Evolutionary conservation across 2,797 vertebrate genomes (phyloP).

Genomic region (Enteromius mattozi): DNA sequence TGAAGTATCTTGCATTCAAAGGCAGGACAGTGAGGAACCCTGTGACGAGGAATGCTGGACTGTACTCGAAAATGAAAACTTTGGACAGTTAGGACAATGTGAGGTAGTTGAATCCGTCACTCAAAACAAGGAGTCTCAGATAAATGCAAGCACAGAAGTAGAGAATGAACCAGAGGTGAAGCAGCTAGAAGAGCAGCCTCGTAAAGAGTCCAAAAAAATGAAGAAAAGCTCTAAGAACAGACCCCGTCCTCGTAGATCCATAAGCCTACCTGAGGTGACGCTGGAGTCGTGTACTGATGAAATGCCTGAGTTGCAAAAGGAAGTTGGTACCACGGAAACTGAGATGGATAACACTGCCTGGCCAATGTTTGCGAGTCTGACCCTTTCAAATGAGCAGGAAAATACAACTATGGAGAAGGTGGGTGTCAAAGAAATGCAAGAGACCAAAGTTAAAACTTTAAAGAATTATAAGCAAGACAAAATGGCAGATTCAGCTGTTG

Average conservation of each 20-base stretch:
- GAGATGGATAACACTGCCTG: conserved; percentile 17
- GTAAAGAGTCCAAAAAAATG: not conserved
- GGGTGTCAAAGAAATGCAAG: conserved; percentile 13
- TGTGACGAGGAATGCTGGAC: conserved; percentile 57
- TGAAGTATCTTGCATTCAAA: not conserved
- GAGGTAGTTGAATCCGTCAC: not conserved
- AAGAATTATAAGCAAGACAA: conserved; percentile 52
- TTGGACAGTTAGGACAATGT: conserved; percentile 27
- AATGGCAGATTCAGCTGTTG: not conserved
- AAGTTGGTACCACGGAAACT: not conserved
- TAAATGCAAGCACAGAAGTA: not conserved
- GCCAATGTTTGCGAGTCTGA: conserved; percentile 43
- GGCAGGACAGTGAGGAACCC: conserved; percentile 33
- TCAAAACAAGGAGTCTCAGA: not conserved
- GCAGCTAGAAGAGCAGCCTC: not conserved
- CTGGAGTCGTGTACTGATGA: conserved; percentile 40
- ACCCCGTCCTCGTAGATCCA: conserved; percentile 64
- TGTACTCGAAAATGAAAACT: conserved; percentile 37
- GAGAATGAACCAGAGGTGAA: not conserved
- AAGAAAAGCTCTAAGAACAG: conserved; percentile 43
- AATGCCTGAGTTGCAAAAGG: conserved; percentile 3
- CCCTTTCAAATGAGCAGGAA: conserved; percentile 17
- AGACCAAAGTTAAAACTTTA: conserved; percentile 20
- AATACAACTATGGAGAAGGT: not conserved
- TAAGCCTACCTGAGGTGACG: conserved; percentile 71